Conservation (phyloP, 2,888 invertebrate species). For the Anarsia innoxiella region DNA sequence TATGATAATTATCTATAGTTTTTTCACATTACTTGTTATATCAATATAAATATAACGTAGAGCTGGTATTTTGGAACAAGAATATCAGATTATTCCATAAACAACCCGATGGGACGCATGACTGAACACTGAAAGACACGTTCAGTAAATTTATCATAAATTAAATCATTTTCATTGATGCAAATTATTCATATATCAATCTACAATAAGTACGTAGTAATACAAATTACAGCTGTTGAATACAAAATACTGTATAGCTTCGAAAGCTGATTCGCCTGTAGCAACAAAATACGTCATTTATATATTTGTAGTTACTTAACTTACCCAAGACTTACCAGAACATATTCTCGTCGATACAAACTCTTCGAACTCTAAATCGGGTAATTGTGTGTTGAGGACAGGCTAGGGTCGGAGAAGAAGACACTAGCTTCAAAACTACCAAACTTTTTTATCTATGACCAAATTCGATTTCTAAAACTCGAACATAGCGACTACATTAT, state of each 20-base stretch:
- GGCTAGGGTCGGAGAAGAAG: constrained; percentile 57
- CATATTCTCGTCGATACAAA: no score
- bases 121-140: constrained; percentile 29
- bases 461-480: constrained; percentile 64
- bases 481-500: constrained; percentile 69
- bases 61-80: constrained; percentile 21
- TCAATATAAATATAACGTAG: no score
- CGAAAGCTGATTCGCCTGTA: no score
- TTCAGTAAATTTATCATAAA: constrained; percentile 31
- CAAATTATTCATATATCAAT: constrained; percentile 16
- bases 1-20: no score
- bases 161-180: constrained; percentile 24
- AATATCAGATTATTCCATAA: constrained; percentile 27
- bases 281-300: no score
- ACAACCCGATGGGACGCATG: constrained; percentile 25
- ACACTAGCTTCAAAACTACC: constrained; percentile 70
- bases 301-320: no score
- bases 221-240: no score
- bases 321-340: no score
- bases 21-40: no score
- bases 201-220: no score
- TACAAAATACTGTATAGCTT: no score
- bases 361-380: no score
- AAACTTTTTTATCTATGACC: constrained; percentile 58
- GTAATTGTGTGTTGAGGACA: constrained; percentile 49